phyloP scores from a whole-genome alignment of 2,113 vertebrate species.

The Toxotes chatareus region DNA sequence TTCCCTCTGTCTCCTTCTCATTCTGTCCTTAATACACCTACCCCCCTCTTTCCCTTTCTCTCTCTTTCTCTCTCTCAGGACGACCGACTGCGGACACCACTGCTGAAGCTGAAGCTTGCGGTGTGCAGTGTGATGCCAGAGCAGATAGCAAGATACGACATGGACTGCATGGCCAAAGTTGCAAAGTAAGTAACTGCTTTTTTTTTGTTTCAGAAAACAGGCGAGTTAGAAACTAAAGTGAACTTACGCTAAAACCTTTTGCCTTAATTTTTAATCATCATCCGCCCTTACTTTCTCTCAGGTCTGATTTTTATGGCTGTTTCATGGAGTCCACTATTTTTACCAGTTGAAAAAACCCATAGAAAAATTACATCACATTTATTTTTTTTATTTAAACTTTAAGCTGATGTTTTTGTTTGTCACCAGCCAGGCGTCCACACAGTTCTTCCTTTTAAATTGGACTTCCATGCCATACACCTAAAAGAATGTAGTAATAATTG shows the following conservation, averaged over 20 bases:
- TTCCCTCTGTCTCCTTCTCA: neutral
- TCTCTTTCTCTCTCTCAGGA: slow-evolving; percentile 85
- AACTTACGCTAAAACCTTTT: neutral
- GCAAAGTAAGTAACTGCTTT: slow-evolving; percentile 84
- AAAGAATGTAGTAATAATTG: neutral
- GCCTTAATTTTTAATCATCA: neutral
- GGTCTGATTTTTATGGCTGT: neutral
- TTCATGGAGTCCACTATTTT: neutral
- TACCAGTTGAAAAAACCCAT: neutral
- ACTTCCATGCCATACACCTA: neutral
- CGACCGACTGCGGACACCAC: slow-evolving; percentile 91
- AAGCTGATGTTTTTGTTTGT: neutral
- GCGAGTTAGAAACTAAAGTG: neutral
- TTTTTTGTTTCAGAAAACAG: neutral
- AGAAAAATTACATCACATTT: neutral
- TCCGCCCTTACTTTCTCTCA: neutral
- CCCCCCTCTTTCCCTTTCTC: slow-evolving; percentile 18
- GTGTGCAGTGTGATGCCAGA: slow-evolving; percentile 97
- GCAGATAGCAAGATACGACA: slow-evolving; percentile 95
- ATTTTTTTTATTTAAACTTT: neutral
- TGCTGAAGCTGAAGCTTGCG: slow-evolving; percentile 95
- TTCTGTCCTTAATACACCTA: neutral
- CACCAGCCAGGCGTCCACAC: neutral
- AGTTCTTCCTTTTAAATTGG: neutral
- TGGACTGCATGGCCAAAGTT: slow-evolving; percentile 97